Conservation (phyloP, 2,888 invertebrate genomes). For the Erebia ligea region DNA sequence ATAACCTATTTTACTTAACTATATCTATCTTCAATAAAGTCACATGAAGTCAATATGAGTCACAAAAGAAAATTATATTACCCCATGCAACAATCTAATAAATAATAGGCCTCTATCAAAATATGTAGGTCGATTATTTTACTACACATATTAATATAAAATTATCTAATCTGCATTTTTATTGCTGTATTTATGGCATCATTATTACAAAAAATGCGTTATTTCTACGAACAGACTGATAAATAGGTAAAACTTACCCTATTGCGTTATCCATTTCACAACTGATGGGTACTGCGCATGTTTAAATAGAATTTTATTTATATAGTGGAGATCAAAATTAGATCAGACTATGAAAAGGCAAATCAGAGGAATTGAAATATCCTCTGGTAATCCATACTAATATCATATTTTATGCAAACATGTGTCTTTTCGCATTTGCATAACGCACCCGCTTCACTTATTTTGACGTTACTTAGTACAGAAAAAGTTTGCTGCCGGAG, state of each 20-base stretch:
- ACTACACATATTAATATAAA: constrained; percentile 20
- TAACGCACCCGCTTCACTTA: no score
- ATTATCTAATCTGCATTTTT: constrained; percentile 32
- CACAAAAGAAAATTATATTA: constrained; percentile 1
- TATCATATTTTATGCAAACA: no score
- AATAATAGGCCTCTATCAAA: background rate
- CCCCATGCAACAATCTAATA: background rate
- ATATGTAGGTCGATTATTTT: constrained; percentile 22
- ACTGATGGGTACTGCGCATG: background rate
- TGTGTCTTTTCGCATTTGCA: no score
- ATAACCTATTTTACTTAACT: no score
- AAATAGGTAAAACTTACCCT: background rate
- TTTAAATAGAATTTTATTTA: background rate
- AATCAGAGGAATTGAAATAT: background rate
- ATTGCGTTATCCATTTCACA: background rate
- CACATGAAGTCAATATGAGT: background rate
- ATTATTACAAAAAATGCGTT: constrained; percentile 21
- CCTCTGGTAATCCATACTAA: no score
- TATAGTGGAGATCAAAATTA: background rate
- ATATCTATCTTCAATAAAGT: background rate
- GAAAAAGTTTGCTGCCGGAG: no score
- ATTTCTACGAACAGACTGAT: constrained; percentile 2
- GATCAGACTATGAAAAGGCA: background rate
- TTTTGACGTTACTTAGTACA: no score
- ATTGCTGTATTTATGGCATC: constrained; percentile 30